Conservation (phyloP, 2,888 invertebrate species). For the Drosophila niveifrons region DNA sequence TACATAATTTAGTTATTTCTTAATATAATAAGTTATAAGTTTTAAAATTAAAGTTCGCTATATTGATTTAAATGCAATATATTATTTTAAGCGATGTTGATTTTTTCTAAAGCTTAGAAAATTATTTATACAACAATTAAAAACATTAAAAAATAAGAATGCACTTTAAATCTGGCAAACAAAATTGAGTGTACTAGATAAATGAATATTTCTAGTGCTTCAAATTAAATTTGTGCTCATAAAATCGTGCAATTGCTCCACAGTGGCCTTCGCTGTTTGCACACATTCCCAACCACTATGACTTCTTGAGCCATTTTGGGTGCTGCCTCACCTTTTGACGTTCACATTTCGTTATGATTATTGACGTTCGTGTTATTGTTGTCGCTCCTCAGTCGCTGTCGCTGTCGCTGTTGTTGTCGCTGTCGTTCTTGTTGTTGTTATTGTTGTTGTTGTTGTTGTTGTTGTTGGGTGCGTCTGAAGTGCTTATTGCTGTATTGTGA, state of each 20-base stretch:
- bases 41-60: too few relatives aligned
- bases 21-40: too few relatives aligned
- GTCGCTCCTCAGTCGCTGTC: slow-evolving; percentile 1
- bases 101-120: too few relatives aligned
- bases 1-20: too few relatives aligned
- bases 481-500: slow-evolving; percentile 53
- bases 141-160: too few relatives aligned
- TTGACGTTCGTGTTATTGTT: slow-evolving; percentile 62
- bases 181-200: too few relatives aligned
- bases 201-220: neutral
- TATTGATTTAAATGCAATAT: too few relatives aligned
- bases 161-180: too few relatives aligned
- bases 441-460: slow-evolving; percentile 10
- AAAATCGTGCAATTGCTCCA: slow-evolving; percentile 6
- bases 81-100: too few relatives aligned
- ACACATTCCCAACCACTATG: slow-evolving; percentile 28
- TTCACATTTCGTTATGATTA: slow-evolving; percentile 73
- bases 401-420: slow-evolving; percentile 23
- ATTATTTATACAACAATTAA: too few relatives aligned
- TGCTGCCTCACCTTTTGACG: slow-evolving; percentile 23
- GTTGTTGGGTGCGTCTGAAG: slow-evolving; percentile 56
- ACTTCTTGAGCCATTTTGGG: slow-evolving; percentile 34
- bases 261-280: slow-evolving; percentile 17
- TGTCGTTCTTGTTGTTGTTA: neutral
- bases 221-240: neutral